A percentile compares a stretch with the other conserved stretches of the same genome.
Conservation (phyloP, 2,797 vertebrate genomes). For the Anas bernieri region DNA sequence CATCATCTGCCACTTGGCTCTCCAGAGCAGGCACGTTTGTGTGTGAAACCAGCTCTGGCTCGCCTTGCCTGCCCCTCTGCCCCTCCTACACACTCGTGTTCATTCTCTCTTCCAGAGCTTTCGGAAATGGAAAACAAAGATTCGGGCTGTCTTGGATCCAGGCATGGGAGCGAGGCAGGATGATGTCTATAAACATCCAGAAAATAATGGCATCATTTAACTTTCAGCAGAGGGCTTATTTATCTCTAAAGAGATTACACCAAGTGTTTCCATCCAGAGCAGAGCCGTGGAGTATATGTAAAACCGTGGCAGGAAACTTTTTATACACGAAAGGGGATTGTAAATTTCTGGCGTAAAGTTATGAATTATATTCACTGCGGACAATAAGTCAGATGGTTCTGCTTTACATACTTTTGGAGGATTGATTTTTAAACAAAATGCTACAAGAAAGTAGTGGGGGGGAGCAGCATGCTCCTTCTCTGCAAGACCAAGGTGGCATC, state of each 20-base stretch:
- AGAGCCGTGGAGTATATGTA: not conserved
- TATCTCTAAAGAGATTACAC: constrained; percentile 37
- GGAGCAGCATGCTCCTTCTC: rapidly evolving
- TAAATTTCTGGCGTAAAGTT: not conserved
- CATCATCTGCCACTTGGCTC: not conserved
- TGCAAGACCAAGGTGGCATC: not conserved
- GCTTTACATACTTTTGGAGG: not conserved
- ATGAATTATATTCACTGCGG: constrained; percentile 6
- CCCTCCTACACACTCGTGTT: not conserved
- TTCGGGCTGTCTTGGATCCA: not conserved
- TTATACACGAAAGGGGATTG: not conserved
- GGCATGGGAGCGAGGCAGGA: not conserved
- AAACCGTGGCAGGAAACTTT: constrained; percentile 20
- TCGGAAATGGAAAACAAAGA: not conserved
- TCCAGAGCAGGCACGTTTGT: not conserved
- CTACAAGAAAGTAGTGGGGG: not conserved
- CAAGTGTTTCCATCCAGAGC: constrained; percentile 21
- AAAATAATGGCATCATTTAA: constrained; percentile 33
- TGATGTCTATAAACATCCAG: constrained; percentile 26
- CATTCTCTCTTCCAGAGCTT: not conserved
- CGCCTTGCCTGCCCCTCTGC: not conserved
- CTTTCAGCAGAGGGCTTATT: constrained; percentile 49
- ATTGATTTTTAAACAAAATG: not conserved
- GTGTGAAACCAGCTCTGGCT: not conserved
- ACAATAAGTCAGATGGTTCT: not conserved